phyloP scores from a whole-genome alignment of 2,888 invertebrate genomes.

The Notocelia uddmanniana region DNA sequence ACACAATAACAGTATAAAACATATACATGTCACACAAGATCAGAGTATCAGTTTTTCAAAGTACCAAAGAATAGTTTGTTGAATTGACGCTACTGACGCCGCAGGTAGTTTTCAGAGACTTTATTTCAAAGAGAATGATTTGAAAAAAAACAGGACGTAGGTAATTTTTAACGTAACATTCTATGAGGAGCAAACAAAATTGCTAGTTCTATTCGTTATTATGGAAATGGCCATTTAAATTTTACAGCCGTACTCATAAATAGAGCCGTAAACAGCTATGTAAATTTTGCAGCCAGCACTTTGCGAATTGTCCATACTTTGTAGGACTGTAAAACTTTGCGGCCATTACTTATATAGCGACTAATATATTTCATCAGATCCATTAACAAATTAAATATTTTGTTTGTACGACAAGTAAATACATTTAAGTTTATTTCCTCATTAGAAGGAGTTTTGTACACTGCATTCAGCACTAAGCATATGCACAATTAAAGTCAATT shows the following conservation, averaged over 20 bases:
- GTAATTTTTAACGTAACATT: neutral
- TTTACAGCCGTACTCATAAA: conserved; percentile 31
- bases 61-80: too few relatives aligned
- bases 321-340: conserved; percentile 7
- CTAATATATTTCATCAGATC: neutral
- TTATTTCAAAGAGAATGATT: too few relatives aligned
- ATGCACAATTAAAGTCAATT: too few relatives aligned
- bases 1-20: too few relatives aligned
- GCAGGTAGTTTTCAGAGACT: too few relatives aligned
- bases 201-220: neutral
- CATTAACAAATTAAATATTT: conserved; percentile 15
- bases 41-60: too few relatives aligned
- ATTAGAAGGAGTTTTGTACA: too few relatives aligned
- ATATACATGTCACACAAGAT: too few relatives aligned
- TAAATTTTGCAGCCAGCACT: conserved; percentile 28
- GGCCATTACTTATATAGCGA: neutral
- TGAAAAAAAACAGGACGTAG: too few relatives aligned
- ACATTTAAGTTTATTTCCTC: too few relatives aligned
- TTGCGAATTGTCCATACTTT: conserved; percentile 22
- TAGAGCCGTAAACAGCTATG: conserved; percentile 26
- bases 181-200: neutral
- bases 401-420: neutral
- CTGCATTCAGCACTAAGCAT: neutral
- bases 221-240: conserved; percentile 23
- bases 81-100: too few relatives aligned